phyloP scores from a whole-genome alignment of 1,140 invertebrate genomes.

The Drosophila rhopaloa region DNA sequence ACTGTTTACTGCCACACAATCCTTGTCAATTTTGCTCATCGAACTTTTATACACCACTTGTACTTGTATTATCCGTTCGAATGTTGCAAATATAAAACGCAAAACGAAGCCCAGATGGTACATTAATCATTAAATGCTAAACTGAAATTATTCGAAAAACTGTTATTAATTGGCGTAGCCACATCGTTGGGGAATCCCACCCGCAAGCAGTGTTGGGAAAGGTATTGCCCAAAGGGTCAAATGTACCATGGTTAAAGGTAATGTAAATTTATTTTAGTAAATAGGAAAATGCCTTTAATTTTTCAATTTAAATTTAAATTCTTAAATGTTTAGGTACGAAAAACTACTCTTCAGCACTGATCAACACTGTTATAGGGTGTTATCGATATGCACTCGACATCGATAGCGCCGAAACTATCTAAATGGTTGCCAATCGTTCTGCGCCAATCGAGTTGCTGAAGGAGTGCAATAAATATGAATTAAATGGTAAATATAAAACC shows the following conservation, averaged over 20 bases:
- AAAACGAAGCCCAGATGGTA: conserved; percentile 18
- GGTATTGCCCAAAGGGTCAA: neutral
- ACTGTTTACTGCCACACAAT: conserved; percentile 71
- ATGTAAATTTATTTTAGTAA: neutral
- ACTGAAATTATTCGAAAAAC: conserved; percentile 3
- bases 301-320: too few species aligned
- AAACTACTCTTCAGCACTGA: neutral
- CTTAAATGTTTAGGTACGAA: neutral
- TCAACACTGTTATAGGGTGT: neutral
- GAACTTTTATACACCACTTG: conserved; percentile 57
- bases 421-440: conserved; percentile 1
- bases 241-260: neutral
- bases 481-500: conserved; percentile 42
- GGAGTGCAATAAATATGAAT: conserved; percentile 38
- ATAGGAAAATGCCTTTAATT: too few species aligned
- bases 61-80: conserved; percentile 37
- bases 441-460: conserved; percentile 7
- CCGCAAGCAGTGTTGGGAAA: neutral
- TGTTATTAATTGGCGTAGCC: conserved; percentile 1
- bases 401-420: neutral
- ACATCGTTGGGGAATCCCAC: neutral
- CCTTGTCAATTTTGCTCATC: conserved; percentile 71
- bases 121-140: conserved; percentile 34
- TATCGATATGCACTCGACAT: conserved; percentile 2
- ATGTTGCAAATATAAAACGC: conserved; percentile 41